These are phyloP conservation scores for Enteromius mattozi DNA, from an alignment of 2,797 vertebrate genomes.

Conservation along the genomic window DNA sequence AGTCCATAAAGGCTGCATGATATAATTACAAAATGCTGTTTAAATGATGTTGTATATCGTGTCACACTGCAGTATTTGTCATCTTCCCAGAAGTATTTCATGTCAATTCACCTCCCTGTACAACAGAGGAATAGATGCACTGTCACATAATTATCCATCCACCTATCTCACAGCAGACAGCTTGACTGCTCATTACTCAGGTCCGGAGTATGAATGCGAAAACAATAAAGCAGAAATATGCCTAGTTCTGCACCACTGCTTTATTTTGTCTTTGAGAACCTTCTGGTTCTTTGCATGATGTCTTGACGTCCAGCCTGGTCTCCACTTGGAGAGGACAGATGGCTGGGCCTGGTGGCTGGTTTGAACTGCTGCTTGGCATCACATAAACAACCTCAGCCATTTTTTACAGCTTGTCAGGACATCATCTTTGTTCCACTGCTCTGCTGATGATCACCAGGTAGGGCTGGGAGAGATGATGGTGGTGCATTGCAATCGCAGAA, in stretches of 20 bases:
- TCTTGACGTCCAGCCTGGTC: constrained; percentile 32
- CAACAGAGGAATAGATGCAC: constrained; percentile 6
- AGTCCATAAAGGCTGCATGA: neutral
- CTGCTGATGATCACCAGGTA: constrained; percentile 9
- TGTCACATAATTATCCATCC: constrained; percentile 14
- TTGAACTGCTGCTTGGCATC: constrained; percentile 21
- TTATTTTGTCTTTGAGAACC: constrained; percentile 14
- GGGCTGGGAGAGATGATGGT: neutral
- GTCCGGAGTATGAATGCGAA: neutral
- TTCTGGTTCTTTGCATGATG: constrained; percentile 33
- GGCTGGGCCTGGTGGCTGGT: neutral
- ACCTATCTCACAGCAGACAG: constrained; percentile 30
- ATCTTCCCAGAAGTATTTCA: constrained; percentile 13
- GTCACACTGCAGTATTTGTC: neutral
- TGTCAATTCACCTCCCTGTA: neutral
- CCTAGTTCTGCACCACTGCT: constrained; percentile 32
- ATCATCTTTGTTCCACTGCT: constrained; percentile 30
- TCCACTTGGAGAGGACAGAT: constrained; percentile 20
- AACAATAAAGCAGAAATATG: neutral
- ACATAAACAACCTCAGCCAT: constrained; percentile 10
- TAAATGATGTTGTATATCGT: constrained; percentile 18
- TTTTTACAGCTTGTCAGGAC: constrained; percentile 17
- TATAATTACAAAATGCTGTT: constrained; percentile 27
- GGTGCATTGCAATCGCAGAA: neutral
- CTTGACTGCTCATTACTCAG: constrained; percentile 44